These are phyloP conservation scores for Neolamprologus toae DNA, from an alignment of 2,113 vertebrate genomes.

Conservation along the genomic window DNA sequence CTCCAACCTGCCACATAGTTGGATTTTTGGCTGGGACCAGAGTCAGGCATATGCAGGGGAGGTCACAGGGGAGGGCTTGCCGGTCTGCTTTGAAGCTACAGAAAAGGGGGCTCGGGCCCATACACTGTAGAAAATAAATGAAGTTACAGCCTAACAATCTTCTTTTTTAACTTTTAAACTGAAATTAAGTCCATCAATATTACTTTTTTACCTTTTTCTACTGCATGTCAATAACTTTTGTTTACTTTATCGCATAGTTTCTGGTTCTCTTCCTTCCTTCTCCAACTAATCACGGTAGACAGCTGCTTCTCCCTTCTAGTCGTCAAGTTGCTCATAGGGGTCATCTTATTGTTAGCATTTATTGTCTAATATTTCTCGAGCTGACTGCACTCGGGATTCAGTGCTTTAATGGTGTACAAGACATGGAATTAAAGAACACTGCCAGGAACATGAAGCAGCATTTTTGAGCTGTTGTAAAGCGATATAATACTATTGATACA, in stretches of 20 bases:
- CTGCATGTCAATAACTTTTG: background rate
- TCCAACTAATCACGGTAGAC: background rate
- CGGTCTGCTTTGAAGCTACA: constrained; percentile 27
- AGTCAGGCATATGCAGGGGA: background rate
- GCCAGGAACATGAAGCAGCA: background rate
- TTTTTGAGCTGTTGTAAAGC: background rate
- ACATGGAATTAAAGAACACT: background rate
- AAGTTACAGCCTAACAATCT: background rate
- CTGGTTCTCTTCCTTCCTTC: background rate
- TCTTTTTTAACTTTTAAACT: background rate
- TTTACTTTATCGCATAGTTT: rapidly evolving
- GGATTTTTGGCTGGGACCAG: constrained; percentile 8
- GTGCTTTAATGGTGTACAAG: background rate
- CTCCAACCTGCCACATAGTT: constrained; percentile 35
- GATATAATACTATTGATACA: background rate
- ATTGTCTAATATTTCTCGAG: background rate
- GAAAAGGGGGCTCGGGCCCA: background rate
- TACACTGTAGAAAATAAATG: background rate
- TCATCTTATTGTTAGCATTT: background rate
- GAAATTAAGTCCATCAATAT: background rate
- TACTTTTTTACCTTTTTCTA: background rate
- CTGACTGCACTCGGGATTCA: background rate
- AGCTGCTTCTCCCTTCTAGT: background rate
- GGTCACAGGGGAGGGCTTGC: constrained; percentile 5
- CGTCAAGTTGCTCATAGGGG: background rate